Conservation (phyloP, 35 echinoderm and acorn worm species). For the Lytechinus pictus region DNA sequence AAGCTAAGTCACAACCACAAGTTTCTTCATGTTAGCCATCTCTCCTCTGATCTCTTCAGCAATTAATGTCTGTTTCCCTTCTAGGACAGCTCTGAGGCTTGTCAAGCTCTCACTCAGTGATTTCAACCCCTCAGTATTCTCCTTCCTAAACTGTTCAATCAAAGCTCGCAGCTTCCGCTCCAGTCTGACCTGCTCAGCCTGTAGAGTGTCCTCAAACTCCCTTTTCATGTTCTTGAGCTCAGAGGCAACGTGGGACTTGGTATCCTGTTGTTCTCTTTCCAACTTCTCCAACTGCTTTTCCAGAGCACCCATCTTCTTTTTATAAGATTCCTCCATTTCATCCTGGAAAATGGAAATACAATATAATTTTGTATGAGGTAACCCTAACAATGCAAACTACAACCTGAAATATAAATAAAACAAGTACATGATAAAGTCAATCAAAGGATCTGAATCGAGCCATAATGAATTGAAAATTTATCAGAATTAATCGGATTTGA, state of each 20-base stretch:
- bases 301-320: conserved; percentile 5
- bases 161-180: background rate
- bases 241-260: background rate
- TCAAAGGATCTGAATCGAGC: too few species aligned
- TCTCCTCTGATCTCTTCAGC: conserved; percentile 31
- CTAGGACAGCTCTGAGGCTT: conserved; percentile 36
- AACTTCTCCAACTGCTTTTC: conserved; percentile 15
- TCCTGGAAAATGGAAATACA: conserved; percentile 16
- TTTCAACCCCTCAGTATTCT: conserved; percentile 30
- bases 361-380: background rate
- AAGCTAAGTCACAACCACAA: conserved; percentile 31
- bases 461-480: too few species aligned
- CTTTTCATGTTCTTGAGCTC: background rate
- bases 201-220: background rate
- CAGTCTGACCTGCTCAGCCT: background rate
- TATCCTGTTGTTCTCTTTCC: background rate
- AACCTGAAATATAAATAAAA: background rate
- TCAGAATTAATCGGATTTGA: too few species aligned
- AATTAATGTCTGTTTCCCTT: conserved; percentile 29
- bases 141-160: conserved; percentile 12
- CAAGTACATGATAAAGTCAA: too few species aligned
- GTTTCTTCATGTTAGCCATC: conserved; percentile 42
- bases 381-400: background rate
- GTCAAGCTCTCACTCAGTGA: background rate
- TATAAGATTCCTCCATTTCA: conserved; percentile 8